phyloP scores from a whole-genome alignment of 2,888 invertebrate genomes.

The Yponomeuta plumbellus region DNA sequence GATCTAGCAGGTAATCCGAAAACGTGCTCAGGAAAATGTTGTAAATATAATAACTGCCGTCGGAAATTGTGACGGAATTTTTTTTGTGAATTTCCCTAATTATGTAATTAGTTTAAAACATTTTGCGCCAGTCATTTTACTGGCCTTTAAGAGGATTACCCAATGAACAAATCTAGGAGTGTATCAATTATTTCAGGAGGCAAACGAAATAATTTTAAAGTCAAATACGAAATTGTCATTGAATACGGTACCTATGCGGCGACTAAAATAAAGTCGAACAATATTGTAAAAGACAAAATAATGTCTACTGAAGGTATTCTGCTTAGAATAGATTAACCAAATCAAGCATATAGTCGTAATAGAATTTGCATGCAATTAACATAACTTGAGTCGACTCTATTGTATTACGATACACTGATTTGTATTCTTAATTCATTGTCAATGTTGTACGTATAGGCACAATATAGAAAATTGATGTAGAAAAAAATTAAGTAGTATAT shows the following conservation, averaged over 20 bases:
- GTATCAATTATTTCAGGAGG: neutral
- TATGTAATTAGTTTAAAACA: neutral
- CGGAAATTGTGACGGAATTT: neutral
- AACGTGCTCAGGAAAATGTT: neutral
- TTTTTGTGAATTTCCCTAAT: neutral
- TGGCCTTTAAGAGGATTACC: neutral
- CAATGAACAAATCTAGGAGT: neutral
- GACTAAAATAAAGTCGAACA: neutral
- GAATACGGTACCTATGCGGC: neutral
- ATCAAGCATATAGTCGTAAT: neutral
- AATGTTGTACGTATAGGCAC: too few relatives aligned
- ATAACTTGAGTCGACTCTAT: neutral
- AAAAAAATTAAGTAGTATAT: too few relatives aligned
- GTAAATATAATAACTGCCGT: neutral
- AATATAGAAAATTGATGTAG: too few relatives aligned
- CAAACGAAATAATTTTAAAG: neutral
- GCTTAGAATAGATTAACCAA: neutral
- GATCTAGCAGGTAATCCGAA: neutral
- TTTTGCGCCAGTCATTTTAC: neutral
- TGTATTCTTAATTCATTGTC: too few relatives aligned
- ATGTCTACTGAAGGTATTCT: neutral
- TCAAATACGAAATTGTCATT: neutral
- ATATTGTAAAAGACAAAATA: neutral
- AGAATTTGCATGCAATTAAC: slow-evolving; percentile 2
- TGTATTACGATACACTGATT: neutral